phyloP scores from a whole-genome alignment of 2,113 vertebrate species.

The Microcebus ravelobensis region DNA sequence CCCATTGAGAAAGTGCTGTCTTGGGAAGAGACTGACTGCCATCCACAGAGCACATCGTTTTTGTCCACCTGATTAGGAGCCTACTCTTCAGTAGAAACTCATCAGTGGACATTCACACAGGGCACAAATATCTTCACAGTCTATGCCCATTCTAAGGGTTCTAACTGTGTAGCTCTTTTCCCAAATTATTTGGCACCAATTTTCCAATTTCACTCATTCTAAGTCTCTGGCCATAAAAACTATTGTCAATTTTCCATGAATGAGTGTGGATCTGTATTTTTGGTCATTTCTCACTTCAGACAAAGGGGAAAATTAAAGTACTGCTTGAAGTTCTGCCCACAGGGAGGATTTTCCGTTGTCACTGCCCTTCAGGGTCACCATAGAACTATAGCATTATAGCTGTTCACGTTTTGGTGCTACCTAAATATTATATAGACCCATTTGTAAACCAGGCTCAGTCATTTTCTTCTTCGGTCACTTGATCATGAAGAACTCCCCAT shows the following conservation, averaged over 20 bases:
- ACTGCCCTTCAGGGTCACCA: neutral
- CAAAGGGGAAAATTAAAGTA: neutral
- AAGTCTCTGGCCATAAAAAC: neutral
- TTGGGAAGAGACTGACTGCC: neutral
- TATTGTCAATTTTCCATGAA: neutral
- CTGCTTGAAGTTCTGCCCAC: neutral
- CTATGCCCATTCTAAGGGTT: neutral
- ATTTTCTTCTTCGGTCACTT: neutral
- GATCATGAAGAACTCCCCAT: neutral
- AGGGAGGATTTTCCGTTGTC: neutral
- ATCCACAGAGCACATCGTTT: neutral
- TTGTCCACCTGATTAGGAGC: neutral
- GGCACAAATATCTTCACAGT: neutral
- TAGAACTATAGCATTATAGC: neutral
- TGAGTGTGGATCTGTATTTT: neutral
- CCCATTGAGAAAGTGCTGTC: neutral
- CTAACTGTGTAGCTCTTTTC: neutral
- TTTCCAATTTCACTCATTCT: neutral
- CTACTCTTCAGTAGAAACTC: neutral
- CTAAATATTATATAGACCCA: neutral
- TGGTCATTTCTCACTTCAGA: neutral
- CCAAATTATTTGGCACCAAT: neutral
- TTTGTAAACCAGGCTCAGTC: neutral
- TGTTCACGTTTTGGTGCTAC: neutral
- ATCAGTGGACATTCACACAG: neutral